Percentiles rank a stretch among this genome's conserved stretches.
Evolutionary conservation across 53 echinoderm and acorn worm genomes (phyloP).

Genomic region (Stichopus horrens): DNA sequence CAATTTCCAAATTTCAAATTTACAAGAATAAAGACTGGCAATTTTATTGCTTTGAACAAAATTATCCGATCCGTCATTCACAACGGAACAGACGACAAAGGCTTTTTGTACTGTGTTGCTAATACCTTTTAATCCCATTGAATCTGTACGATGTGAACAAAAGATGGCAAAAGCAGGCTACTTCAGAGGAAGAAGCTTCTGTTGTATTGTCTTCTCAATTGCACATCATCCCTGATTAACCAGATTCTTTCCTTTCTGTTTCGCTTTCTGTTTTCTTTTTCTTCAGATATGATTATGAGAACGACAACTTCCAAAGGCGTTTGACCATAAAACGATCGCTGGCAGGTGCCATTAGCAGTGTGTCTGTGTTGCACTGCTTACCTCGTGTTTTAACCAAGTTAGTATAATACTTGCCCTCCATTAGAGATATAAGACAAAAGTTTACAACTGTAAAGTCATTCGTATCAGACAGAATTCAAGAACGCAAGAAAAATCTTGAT

Average conservation of each 20-base stretch:
- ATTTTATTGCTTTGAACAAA: too few relatives aligned
- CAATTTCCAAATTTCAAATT: too few relatives aligned
- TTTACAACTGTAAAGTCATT: conserved; percentile 5
- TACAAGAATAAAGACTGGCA: too few relatives aligned
- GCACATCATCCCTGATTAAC: too few relatives aligned
- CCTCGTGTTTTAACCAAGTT: not conserved
- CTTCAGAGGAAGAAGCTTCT: too few relatives aligned
- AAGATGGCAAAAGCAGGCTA: too few relatives aligned
- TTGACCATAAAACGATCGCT: conserved; percentile 10
- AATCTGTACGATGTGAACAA: too few relatives aligned
- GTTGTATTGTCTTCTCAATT: too few relatives aligned
- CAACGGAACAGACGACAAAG: too few relatives aligned
- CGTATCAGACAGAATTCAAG: conserved; percentile 19
- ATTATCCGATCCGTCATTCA: too few relatives aligned
- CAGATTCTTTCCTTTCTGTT: not conserved
- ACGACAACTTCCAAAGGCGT: conserved; percentile 8
- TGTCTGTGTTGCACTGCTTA: not conserved
- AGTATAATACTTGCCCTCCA: conserved; percentile 7
- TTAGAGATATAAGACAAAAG: not conserved
- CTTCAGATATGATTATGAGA: conserved; percentile 16
- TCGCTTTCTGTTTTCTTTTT: not conserved
- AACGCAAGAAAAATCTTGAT: conserved; percentile 3
- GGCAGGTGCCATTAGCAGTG: not conserved
- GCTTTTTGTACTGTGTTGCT: too few relatives aligned
- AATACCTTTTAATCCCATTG: too few relatives aligned